Percentiles rank a stretch among this genome's conserved stretches.
phyloP scores from a whole-genome alignment of 1,140 invertebrate species.

The Lasaia peninsularis region DNA sequence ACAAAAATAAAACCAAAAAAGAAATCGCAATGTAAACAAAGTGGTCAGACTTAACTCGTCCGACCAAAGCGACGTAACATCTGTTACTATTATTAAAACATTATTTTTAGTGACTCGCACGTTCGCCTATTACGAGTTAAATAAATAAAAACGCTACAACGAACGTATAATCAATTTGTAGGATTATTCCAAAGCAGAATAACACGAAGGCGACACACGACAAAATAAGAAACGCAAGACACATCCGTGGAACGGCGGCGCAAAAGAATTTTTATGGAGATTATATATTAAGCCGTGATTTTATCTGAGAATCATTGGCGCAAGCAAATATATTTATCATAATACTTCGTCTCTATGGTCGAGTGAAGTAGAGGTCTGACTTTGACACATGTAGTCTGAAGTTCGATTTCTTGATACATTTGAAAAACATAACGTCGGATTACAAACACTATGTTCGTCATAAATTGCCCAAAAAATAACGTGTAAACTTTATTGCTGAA shows the following conservation, averaged over 20 bases:
- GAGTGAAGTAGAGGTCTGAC: too few species aligned
- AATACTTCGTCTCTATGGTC: too few species aligned
- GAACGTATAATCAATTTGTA: constrained; percentile 11
- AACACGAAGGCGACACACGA: neutral
- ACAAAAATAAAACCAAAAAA: neutral
- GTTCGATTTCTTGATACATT: too few species aligned
- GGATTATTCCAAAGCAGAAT: neutral
- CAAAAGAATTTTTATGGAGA: constrained; percentile 20
- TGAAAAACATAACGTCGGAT: too few species aligned
- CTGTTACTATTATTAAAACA: constrained; percentile 2
- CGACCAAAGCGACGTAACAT: neutral
- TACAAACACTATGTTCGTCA: too few species aligned
- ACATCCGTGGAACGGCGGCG: neutral
- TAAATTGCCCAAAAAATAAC: too few species aligned
- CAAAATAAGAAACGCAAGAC: constrained; percentile 6
- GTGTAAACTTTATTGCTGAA: too few species aligned
- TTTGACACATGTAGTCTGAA: too few species aligned
- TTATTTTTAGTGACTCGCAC: constrained; percentile 5
- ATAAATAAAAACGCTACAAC: constrained; percentile 5
- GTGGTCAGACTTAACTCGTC: neutral
- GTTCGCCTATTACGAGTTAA: constrained; percentile 9
- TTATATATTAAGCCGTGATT: constrained; percentile 16
- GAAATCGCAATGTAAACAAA: neutral
- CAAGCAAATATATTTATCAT: constrained; percentile 20
- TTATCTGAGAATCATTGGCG: constrained; percentile 12